Conservation (phyloP, 2,797 vertebrate species). For the Alosa sapidissima region DNA sequence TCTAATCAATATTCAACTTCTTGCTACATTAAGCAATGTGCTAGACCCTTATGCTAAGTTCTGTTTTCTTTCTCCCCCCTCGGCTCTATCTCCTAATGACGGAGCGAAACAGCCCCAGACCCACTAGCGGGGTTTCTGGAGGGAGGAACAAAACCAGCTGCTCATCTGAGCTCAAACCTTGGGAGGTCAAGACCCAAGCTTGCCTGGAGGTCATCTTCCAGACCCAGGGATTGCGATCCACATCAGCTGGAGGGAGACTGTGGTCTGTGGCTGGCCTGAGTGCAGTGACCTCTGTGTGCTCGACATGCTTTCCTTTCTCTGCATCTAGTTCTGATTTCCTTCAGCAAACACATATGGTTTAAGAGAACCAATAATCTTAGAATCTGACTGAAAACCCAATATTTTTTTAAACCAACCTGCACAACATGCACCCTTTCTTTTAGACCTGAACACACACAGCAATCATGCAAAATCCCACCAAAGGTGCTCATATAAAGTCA, state of each 20-base stretch:
- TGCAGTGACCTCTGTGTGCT: neutral
- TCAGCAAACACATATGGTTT: too few relatives aligned
- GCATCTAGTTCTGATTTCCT: too few relatives aligned
- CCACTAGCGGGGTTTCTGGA: neutral
- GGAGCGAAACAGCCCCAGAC: neutral
- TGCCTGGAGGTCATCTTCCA: neutral
- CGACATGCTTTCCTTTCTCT: neutral
- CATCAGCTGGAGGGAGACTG: neutral
- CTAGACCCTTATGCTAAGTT: neutral
- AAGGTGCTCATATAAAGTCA: neutral
- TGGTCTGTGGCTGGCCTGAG: too few relatives aligned
- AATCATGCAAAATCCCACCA: neutral
- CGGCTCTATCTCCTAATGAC: neutral
- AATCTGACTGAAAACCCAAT: neutral
- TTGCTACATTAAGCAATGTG: constrained; percentile 3
- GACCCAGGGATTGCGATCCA: neutral
- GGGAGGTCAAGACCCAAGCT: neutral
- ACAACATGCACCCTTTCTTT: neutral
- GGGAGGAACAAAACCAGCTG: neutral
- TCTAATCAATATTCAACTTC: constrained; percentile 18
- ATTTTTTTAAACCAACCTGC: neutral
- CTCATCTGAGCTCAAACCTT: neutral
- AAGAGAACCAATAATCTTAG: neutral
- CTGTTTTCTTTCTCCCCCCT: neutral
- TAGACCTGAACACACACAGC: neutral